These are phyloP conservation scores for Artibeus lituratus DNA, from an alignment of 2,797 vertebrate species.

Conservation along the genomic window DNA sequence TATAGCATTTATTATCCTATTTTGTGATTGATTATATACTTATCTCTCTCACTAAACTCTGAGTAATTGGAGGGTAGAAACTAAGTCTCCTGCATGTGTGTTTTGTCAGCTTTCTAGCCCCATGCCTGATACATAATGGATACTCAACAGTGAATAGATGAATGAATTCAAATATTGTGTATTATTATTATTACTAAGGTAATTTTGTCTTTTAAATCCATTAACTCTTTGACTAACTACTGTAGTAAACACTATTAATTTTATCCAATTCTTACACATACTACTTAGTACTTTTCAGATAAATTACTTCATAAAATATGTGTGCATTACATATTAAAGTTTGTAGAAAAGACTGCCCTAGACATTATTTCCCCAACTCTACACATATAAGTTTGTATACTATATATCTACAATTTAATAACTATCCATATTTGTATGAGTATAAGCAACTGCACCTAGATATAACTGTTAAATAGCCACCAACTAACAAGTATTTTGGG, in stretches of 20 bases:
- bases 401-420: neutral
- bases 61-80: neutral
- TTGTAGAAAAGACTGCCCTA: neutral
- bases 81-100: neutral
- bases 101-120: neutral
- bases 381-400: neutral
- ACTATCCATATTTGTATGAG: neutral
- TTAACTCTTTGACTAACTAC: neutral
- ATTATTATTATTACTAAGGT: neutral
- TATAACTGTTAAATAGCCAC: neutral
- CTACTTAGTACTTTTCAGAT: neutral
- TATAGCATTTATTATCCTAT: neutral
- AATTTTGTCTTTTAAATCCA: neutral
- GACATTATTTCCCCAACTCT: neutral
- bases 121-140: neutral
- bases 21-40: neutral
- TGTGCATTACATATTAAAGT: neutral
- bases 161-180: neutral
- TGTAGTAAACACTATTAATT: conserved; percentile 11
- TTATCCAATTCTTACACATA: neutral
- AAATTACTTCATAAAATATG: neutral
- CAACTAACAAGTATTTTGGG: neutral
- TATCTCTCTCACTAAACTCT: neutral
- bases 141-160: neutral
- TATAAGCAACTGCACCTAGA: neutral